phyloP scores from a whole-genome alignment of 2,888 invertebrate species.

The Agelastica alni region DNA sequence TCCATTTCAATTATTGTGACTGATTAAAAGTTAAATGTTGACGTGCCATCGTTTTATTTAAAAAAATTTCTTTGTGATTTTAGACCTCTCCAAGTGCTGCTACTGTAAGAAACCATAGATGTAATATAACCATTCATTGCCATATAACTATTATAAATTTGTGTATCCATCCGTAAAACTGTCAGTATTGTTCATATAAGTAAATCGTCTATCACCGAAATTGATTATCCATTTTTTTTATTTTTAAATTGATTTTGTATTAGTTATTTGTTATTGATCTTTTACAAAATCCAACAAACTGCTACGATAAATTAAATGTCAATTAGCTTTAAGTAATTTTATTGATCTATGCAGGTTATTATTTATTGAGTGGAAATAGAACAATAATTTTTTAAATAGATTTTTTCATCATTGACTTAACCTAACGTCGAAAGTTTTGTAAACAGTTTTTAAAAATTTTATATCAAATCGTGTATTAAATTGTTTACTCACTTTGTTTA shows the following conservation, averaged over 20 bases:
- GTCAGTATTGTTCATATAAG: constrained; percentile 30
- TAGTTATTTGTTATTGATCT: constrained; percentile 11
- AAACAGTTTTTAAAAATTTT: too few species aligned
- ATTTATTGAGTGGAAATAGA: too few species aligned
- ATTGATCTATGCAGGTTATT: constrained; percentile 5
- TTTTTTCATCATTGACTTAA: too few species aligned
- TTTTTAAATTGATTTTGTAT: constrained; percentile 8
- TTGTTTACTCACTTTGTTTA: too few species aligned
- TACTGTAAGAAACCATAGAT: constrained; percentile 28
- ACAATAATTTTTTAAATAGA: too few species aligned
- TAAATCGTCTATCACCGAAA: constrained; percentile 22
- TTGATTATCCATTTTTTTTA: too few species aligned
- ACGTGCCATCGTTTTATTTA: too few species aligned
- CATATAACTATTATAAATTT: constrained; percentile 41
- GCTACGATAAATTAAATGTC: constrained; percentile 4
- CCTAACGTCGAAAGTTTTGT: too few species aligned
- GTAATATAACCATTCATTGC: constrained; percentile 43
- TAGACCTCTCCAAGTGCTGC: too few species aligned
- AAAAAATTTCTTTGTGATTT: too few species aligned
- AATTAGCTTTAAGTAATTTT: constrained; percentile 10
- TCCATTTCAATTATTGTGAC: too few species aligned
- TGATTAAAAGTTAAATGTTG: too few species aligned
- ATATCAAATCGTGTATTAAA: not conserved
- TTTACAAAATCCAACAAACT: constrained; percentile 27
- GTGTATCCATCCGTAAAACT: constrained; percentile 28